Conservation (phyloP, 2,888 invertebrate species). For the Oscheius onirici region DNA sequence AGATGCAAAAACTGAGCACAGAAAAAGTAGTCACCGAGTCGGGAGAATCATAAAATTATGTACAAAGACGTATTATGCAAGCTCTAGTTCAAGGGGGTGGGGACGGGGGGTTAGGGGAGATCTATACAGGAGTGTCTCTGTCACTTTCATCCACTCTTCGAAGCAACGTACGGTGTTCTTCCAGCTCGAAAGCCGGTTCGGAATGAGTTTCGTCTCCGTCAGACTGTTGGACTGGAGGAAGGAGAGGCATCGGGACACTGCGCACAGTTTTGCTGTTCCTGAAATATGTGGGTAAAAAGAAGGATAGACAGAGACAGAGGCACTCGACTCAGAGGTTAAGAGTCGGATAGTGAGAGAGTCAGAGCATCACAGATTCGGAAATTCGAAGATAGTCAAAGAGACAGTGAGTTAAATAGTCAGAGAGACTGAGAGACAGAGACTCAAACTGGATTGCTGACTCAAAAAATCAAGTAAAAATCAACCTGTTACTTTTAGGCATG, state of each 20-base stretch:
- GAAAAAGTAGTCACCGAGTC: conserved; percentile 8
- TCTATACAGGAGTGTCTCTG: conserved; percentile 22
- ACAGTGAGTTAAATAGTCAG: too few relatives aligned
- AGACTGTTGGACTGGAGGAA: not conserved
- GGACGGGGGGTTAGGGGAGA: not conserved
- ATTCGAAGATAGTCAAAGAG: too few relatives aligned
- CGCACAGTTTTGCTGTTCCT: not conserved
- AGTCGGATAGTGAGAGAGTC: too few relatives aligned
- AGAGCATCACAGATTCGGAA: too few relatives aligned
- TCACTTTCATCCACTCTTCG: not conserved
- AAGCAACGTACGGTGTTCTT: not conserved
- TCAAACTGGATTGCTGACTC: too few relatives aligned
- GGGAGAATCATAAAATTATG: conserved; percentile 12
- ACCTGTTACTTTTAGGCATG: conserved; percentile 17
- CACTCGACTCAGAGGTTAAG: too few relatives aligned
- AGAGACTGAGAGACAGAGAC: too few relatives aligned
- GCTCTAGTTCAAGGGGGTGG: too few relatives aligned
- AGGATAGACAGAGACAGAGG: too few relatives aligned
- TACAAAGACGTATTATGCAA: not conserved
- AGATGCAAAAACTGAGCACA: not conserved
- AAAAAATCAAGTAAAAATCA: not conserved
- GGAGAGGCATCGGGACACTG: not conserved
- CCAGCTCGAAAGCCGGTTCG: not conserved
- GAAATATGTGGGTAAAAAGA: too few relatives aligned
- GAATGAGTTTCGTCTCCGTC: not conserved